phyloP scores from a whole-genome alignment of 2,888 invertebrate genomes.

The Gisinianus flammeolus region DNA sequence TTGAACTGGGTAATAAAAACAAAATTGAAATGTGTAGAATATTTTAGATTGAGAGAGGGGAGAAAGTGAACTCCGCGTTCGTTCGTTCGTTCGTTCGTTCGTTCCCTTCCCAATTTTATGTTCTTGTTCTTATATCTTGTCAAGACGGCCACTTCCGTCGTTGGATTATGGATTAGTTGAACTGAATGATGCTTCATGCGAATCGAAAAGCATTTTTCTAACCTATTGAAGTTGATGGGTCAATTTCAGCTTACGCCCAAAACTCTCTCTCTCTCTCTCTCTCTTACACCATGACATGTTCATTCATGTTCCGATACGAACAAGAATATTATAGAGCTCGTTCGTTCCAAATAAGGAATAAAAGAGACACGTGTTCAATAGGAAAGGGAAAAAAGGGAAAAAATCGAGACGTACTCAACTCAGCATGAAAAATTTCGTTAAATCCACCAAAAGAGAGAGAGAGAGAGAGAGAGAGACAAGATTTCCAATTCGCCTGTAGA shows the following conservation, averaged over 20 bases:
- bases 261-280: slow-evolving; percentile 14
- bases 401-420: slow-evolving; percentile 37
- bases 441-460: slow-evolving; percentile 32
- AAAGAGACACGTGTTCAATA: slow-evolving; percentile 33
- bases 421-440: slow-evolving; percentile 44
- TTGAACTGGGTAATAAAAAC: not conserved
- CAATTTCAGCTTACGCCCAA: slow-evolving; percentile 18
- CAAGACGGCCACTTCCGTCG: slow-evolving; percentile 5
- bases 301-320: slow-evolving; percentile 22
- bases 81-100: not conserved
- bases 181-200: slow-evolving; percentile 20
- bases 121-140: not conserved
- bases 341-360: slow-evolving; percentile 35
- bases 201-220: slow-evolving; percentile 36
- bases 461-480: slow-evolving; percentile 25
- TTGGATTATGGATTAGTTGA: slow-evolving; percentile 12
- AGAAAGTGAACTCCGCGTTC: not conserved
- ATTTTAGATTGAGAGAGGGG: not conserved
- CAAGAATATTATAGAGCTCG: slow-evolving; percentile 23
- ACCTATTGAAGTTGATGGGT: slow-evolving; percentile 34
- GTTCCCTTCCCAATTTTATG: not conserved
- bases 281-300: slow-evolving; percentile 20
- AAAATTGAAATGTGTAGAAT: not conserved
- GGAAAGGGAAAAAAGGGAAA: slow-evolving; percentile 16
- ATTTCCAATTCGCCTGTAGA: slow-evolving; percentile 36